Conservation (phyloP, 1,140 invertebrate genomes). For the Anoplolepis gracilipes region DNA sequence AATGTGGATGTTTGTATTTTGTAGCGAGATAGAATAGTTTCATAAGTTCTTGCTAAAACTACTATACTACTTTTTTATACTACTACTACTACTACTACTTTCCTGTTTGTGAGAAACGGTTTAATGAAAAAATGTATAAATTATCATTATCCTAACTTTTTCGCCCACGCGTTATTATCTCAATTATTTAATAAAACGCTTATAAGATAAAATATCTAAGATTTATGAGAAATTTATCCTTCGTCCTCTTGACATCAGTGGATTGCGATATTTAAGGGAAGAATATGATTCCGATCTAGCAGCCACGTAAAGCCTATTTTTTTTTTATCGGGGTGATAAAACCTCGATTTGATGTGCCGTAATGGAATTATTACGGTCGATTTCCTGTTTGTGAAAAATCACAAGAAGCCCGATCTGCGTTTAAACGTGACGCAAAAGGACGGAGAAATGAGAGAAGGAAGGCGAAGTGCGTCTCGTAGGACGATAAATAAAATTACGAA, state of each 20-base stretch:
- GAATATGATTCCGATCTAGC: background rate
- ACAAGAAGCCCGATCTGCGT: background rate
- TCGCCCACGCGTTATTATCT: no score
- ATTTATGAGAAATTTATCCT: no score
- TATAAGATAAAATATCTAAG: no score
- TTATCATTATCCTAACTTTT: no score
- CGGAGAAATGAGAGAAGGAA: slow-evolving; percentile 15
- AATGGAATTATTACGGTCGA: slow-evolving; percentile 23
- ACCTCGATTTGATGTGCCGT: slow-evolving; percentile 33
- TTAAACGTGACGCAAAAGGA: slow-evolving; percentile 10
- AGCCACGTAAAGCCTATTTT: background rate
- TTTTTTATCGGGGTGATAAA: slow-evolving; percentile 45
- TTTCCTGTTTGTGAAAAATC: slow-evolving; percentile 59
- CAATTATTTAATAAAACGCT: no score
- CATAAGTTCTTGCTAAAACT: background rate
- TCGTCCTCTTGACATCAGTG: no score
- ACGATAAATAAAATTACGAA: slow-evolving; percentile 63
- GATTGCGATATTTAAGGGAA: background rate
- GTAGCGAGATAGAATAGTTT: background rate
- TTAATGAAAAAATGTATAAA: no score
- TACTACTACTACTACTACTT: no score
- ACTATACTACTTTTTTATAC: background rate
- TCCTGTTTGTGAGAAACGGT: no score
- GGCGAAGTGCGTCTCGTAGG: background rate
- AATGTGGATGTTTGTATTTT: background rate